Percentiles rank a stretch among this genome's conserved stretches.
These are phyloP conservation scores for Alfaro cultratus DNA, from an alignment of 2,797 vertebrate species.

Conservation along the genomic window DNA sequence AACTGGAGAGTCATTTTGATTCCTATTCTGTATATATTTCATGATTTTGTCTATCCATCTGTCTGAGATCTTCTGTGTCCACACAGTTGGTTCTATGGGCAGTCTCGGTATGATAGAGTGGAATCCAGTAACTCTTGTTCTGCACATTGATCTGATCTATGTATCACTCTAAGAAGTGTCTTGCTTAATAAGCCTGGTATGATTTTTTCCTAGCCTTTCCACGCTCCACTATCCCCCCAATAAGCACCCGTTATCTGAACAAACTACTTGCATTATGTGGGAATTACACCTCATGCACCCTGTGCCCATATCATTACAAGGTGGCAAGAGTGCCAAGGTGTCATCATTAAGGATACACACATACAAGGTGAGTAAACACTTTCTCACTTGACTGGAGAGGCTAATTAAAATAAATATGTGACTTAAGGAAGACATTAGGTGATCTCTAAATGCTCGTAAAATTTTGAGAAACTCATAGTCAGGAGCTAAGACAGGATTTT, in stretches of 20 bases:
- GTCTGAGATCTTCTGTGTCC: not conserved
- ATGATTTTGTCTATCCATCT: not conserved
- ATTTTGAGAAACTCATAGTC: slow-evolving; percentile 51
- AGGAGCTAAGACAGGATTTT: slow-evolving; percentile 34
- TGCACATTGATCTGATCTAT: slow-evolving; percentile 18
- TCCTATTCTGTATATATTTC: not conserved
- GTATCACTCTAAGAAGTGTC: slow-evolving; percentile 37
- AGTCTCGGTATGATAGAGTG: slow-evolving; percentile 12
- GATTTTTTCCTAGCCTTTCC: slow-evolving; percentile 18
- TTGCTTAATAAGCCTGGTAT: slow-evolving; percentile 53
- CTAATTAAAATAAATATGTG: slow-evolving; percentile 67
- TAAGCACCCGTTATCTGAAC: slow-evolving; percentile 44
- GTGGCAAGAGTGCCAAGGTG: slow-evolving; percentile 54
- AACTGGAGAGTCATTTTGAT: not conserved
- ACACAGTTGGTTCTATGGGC: not conserved
- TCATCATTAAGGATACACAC: slow-evolving; percentile 62
- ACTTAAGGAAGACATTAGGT: slow-evolving; percentile 52
- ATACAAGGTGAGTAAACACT: slow-evolving; percentile 58
- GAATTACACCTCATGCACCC: slow-evolving; percentile 37
- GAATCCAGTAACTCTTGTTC: slow-evolving; percentile 22
- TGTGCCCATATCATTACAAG: slow-evolving; percentile 54
- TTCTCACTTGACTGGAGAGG: slow-evolving; percentile 47
- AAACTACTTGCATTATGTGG: slow-evolving; percentile 46
- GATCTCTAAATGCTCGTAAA: slow-evolving; percentile 63
- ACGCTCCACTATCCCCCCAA: not conserved